phyloP scores from a whole-genome alignment of 1,140 invertebrate genomes.

The Bombus pascuorum region DNA sequence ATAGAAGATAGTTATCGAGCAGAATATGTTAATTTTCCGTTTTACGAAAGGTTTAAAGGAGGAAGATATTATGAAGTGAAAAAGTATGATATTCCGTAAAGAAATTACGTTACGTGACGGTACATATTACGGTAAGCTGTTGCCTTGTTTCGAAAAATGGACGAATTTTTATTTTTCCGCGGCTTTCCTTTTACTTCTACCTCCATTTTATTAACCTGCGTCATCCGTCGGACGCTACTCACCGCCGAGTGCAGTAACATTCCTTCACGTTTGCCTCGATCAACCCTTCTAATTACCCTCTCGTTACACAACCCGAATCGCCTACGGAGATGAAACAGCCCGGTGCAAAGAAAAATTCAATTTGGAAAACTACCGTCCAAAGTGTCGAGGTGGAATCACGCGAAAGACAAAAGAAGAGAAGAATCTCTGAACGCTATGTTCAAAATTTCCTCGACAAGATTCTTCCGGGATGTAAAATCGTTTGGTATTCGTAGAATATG shows the following conservation, averaged over 20 bases:
- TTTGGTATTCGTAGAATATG: background rate
- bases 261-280: background rate
- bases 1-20: background rate
- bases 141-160: background rate
- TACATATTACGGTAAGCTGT: too few relatives aligned
- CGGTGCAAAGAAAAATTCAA: background rate
- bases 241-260: too few relatives aligned
- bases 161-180: background rate
- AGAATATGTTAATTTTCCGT: background rate
- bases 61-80: too few relatives aligned
- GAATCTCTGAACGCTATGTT: background rate
- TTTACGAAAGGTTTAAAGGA: accelerated
- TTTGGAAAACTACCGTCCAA: background rate
- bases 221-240: background rate
- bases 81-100: too few relatives aligned
- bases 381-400: background rate
- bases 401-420: background rate
- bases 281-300: background rate
- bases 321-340: background rate
- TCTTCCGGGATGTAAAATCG: background rate
- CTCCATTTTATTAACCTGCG: background rate
- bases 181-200: background rate
- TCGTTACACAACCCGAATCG: background rate
- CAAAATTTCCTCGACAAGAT: background rate
- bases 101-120: too few relatives aligned